phyloP scores from a whole-genome alignment of 2,113 vertebrate genomes.

The Pseudorectes ferrugineus region DNA sequence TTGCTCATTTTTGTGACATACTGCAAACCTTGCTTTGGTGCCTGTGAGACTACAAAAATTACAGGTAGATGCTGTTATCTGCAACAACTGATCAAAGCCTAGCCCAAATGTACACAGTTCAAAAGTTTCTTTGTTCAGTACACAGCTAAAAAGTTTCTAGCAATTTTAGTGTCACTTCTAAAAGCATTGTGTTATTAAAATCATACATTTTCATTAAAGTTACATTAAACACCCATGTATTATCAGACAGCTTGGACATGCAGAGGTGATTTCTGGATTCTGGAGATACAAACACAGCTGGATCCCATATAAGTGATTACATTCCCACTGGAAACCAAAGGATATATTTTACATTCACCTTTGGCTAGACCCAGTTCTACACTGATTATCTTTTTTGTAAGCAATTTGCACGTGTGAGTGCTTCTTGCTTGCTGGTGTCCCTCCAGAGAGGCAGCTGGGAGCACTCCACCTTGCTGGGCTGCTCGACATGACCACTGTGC shows the following conservation, averaged over 20 bases:
- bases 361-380: neutral
- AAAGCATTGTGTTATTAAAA: neutral
- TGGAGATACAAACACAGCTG: neutral
- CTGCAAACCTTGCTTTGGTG: constrained; percentile 10
- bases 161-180: neutral
- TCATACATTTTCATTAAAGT: neutral
- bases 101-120: neutral
- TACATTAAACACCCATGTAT: neutral
- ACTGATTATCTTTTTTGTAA: neutral
- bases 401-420: neutral
- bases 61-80: neutral
- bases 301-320: neutral
- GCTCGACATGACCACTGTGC: neutral
- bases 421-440: neutral
- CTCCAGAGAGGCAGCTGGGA: neutral
- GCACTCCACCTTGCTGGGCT: neutral
- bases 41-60: neutral
- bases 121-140: neutral
- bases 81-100: neutral
- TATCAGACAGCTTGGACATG: neutral
- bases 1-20: neutral
- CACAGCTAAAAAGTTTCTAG: neutral
- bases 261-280: neutral
- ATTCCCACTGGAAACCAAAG: neutral
- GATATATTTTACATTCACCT: neutral